Base-by-base conservation (phyloP, 2,797 vertebrate genomes). In the Graptemys geographica region DNA sequence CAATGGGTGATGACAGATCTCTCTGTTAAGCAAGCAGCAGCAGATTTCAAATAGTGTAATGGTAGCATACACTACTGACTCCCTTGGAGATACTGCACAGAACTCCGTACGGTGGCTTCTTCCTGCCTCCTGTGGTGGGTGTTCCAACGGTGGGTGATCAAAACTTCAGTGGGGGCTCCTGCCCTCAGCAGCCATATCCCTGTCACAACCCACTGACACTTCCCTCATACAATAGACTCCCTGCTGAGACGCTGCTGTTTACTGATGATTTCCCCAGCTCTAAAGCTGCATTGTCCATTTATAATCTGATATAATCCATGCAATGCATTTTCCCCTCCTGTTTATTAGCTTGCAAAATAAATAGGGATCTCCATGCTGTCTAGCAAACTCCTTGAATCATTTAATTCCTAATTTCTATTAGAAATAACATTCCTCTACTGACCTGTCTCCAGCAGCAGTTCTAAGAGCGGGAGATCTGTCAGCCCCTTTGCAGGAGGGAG, bases 241-340 rank as follows among this genome's bases (percentile, higher is more conserved):
- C 81, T 5, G 57, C 86, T 2, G 44, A 41, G 27, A 33, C 31
- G 44, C 87, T 85, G 72, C 95, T 74, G 89, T 2, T 87, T 4
- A 3, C 88, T 9, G n/a, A 33, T 79, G 33, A 57, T 44, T 53
- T 74, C 52, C 4, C 85, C 81, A 86, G 89, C 87, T 74, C 87
- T 33, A 44, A 37, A 83, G 84, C 92, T 74, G 79, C 87, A 28
- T 41, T 2, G 28, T 23, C 88, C 25, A 37, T 90, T 2, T 44
- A 79, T 86, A 96, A 97, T 93, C 93, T 28, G 2, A 44, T 41
- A 7, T n/a, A 89, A 83, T 62, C 88, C 49, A 57, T 78, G 86
- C 49, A 33, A 11, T 1, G n/a, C 4, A 78, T 90, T 78, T 1
- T 55, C 59, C 44, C 59, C 87, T 89, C 79, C 89, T 6, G 2